These are phyloP conservation scores for Sebastes oblongus DNA, from an alignment of 2,797 vertebrate species.

Conservation along the genomic window DNA sequence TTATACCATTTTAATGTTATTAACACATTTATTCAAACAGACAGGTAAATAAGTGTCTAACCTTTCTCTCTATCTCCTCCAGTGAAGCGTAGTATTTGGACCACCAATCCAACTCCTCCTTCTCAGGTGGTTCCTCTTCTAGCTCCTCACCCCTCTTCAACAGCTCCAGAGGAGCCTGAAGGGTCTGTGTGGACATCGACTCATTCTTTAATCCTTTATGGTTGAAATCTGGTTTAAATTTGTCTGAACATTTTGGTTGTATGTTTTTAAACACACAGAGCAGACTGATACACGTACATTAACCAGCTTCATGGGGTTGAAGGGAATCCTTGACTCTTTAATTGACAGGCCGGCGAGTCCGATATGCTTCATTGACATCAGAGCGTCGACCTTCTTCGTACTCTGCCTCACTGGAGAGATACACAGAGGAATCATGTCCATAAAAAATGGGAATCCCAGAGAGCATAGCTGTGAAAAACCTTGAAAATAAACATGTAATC, in stretches of 20 bases:
- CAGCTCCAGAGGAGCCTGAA: constrained; percentile 83
- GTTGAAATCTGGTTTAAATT: not conserved
- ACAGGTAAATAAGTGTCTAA: not conserved
- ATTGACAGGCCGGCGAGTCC: constrained; percentile 73
- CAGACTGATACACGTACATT: constrained; percentile 55
- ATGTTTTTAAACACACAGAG: not conserved
- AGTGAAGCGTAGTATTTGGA: constrained; percentile 94
- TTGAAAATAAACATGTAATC: not conserved
- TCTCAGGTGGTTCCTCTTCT: constrained; percentile 89
- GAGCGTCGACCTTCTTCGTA: constrained; percentile 38
- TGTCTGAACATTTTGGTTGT: not conserved
- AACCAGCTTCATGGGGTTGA: constrained; percentile 77
- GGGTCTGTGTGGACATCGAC: not conserved
- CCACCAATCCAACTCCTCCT: constrained; percentile 96
- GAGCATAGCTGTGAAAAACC: not conserved
- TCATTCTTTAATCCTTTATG: not conserved
- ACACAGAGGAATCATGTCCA: constrained; percentile 1
- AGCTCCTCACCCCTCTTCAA: constrained; percentile 78
- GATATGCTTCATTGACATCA: constrained; percentile 73
- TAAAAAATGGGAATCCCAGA: not conserved
- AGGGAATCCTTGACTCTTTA: constrained; percentile 78
- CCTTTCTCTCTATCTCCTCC: constrained; percentile 87
- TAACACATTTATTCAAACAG: not conserved
- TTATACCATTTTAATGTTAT: not conserved
- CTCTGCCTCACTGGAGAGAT: constrained; percentile 27